Conservation (phyloP, 2,797 vertebrate genomes). For the Microhierax caerulescens region DNA sequence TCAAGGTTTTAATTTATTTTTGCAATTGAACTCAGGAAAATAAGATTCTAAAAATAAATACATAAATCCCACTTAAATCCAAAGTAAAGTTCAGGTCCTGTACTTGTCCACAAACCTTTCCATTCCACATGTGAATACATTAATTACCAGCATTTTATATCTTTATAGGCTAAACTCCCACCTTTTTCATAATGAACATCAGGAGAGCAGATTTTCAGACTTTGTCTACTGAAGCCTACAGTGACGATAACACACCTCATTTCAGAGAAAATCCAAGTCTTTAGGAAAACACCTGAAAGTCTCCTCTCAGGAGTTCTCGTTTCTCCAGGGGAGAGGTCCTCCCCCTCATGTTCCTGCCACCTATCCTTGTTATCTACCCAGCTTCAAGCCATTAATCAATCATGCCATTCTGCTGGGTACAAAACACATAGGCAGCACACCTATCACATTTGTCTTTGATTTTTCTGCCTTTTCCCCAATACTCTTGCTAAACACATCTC, state of each 20-base stretch:
- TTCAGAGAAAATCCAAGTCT: background rate
- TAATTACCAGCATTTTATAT: background rate
- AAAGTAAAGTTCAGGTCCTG: background rate
- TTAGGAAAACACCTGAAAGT: background rate
- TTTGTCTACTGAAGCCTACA: background rate
- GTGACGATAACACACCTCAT: background rate
- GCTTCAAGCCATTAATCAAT: background rate
- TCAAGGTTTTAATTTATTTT: background rate
- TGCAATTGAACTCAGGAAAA: background rate
- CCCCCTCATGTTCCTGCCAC: background rate
- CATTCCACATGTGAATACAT: background rate
- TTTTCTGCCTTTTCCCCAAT: background rate
- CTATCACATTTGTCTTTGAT: background rate
- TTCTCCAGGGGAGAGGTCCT: background rate
- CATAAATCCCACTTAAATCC: background rate
- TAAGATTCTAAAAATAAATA: background rate
- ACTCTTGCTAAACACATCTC: background rate
- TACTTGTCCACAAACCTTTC: background rate
- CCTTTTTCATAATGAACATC: background rate
- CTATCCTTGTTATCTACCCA: background rate
- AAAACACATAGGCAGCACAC: background rate
- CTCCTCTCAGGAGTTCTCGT: background rate
- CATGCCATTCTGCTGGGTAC: background rate
- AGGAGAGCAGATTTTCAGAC: background rate
- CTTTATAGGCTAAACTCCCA: background rate